Conservation (phyloP, 2,797 vertebrate species). For the Bufotes viridis region DNA sequence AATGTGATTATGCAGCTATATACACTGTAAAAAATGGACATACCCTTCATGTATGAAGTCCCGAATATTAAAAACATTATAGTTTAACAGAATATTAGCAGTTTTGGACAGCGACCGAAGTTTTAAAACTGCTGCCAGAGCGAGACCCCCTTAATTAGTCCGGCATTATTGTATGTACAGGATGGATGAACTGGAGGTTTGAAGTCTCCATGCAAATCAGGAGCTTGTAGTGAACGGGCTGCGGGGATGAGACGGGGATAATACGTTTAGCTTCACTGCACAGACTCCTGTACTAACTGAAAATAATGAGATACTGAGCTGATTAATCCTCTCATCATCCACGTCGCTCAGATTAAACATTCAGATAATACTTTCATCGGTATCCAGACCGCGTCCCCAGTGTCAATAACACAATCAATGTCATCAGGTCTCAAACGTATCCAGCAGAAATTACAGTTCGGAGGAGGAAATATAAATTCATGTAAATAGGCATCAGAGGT, state of each 20-base stretch:
- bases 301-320: constrained; percentile 52
- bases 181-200: background rate
- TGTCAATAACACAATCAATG: constrained; percentile 41
- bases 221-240: background rate
- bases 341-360: constrained; percentile 43
- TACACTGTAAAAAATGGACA: background rate
- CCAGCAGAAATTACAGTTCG: background rate
- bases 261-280: constrained; percentile 39
- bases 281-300: constrained; percentile 30
- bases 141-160: background rate
- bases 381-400: background rate
- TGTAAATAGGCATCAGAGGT: background rate
- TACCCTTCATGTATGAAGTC: background rate
- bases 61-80: background rate
- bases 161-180: background rate
- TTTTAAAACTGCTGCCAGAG: background rate
- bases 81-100: background rate
- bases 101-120: background rate
- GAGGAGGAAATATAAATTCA: background rate
- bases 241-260: background rate
- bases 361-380: constrained; percentile 17
- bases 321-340: constrained; percentile 48
- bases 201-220: background rate
- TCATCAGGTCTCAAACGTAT: background rate
- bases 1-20: no score